Evolutionary conservation across 1,140 invertebrate species (phyloP).

Genomic region (Drosophila lacteicornis): DNA sequence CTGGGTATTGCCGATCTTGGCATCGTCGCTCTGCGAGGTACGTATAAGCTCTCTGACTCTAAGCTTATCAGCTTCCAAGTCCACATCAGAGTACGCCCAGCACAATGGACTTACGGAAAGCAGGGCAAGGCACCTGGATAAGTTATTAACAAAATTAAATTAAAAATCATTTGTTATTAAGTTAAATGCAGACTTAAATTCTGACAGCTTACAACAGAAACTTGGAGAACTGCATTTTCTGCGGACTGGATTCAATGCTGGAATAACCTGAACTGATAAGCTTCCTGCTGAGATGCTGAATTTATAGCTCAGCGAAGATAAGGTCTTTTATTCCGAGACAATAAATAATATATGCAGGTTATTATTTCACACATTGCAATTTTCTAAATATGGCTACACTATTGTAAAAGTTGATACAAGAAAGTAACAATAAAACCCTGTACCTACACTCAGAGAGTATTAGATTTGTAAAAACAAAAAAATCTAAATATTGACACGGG

Average conservation of each 20-base stretch:
- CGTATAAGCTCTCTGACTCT: background rate
- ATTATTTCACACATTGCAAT: too few relatives aligned
- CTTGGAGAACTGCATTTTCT: background rate
- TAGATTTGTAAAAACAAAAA: too few relatives aligned
- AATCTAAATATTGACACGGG: too few relatives aligned
- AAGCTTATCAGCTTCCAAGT: background rate
- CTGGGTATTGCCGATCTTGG: conserved; percentile 5
- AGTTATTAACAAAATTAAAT: background rate
- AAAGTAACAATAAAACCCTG: too few relatives aligned
- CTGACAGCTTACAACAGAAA: background rate
- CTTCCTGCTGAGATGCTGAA: background rate
- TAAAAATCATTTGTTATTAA: background rate
- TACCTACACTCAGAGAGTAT: too few relatives aligned
- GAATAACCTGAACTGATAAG: conserved; percentile 4
- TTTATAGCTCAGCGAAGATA: conserved; percentile 2
- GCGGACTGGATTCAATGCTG: background rate
- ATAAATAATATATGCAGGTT: too few relatives aligned
- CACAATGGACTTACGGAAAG: background rate
- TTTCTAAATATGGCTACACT: too few relatives aligned
- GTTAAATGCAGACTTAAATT: background rate
- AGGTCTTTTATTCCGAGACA: too few relatives aligned
- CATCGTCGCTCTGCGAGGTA: background rate
- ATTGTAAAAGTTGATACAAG: too few relatives aligned
- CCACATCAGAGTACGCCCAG: background rate
- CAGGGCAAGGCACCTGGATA: background rate